Evolutionary conservation across 2,113 vertebrate species (phyloP).

Genomic region (Trinectes maculatus): DNA sequence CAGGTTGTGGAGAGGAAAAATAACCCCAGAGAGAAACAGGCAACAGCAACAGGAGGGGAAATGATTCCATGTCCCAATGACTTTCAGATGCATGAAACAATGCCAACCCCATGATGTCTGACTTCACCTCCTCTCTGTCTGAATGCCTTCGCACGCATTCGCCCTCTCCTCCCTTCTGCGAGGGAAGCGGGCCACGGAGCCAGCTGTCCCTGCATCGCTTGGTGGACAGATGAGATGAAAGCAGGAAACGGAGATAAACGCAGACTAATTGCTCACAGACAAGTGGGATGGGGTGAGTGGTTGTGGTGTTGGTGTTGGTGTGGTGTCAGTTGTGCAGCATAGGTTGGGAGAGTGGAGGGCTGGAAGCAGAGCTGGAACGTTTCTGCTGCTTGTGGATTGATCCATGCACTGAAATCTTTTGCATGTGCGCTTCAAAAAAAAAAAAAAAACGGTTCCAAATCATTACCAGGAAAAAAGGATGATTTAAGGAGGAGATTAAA

Average conservation of each 20-base stretch:
- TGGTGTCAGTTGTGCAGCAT: not conserved
- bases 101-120: conserved; percentile 69
- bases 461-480: not conserved
- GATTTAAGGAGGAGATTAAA: not conserved
- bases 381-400: not conserved
- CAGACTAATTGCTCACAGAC: conserved; percentile 78
- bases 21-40: conserved; percentile 40
- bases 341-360: conserved; percentile 37
- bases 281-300: conserved; percentile 19
- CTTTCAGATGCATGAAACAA: conserved; percentile 66
- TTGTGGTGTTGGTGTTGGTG: conserved; percentile 23
- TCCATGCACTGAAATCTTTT: not conserved
- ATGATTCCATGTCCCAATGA: conserved; percentile 68
- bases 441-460: conserved; percentile 10
- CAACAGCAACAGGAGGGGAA: conserved; percentile 50
- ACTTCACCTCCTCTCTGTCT: conserved; percentile 54
- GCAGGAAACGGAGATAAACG: conserved; percentile 77
- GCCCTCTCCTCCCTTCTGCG: conserved; percentile 29
- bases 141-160: conserved; percentile 75
- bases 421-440: conserved; percentile 29
- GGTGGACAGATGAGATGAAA: conserved; percentile 70
- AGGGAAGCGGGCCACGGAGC: conserved; percentile 47
- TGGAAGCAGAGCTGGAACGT: conserved; percentile 6
- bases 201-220: conserved; percentile 66
- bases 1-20: conserved; percentile 29